Evolutionary conservation across 2,888 invertebrate genomes (phyloP).

Genomic region (Drosophila testacea): DNA sequence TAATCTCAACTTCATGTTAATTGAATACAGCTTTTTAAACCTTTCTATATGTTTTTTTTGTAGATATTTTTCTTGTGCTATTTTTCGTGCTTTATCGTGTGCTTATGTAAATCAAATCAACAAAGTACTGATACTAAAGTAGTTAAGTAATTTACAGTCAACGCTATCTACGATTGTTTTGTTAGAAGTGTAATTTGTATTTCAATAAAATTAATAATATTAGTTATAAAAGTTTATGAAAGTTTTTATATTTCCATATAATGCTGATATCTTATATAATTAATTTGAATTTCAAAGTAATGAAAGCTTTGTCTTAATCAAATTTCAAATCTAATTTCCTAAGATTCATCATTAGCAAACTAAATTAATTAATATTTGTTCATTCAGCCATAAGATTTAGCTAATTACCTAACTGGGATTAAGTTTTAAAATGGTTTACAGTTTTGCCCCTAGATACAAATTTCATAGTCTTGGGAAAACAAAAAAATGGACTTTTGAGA

Average conservation of each 20-base stretch:
- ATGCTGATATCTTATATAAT: too few species aligned
- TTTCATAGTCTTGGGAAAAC: background rate
- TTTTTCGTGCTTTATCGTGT: background rate
- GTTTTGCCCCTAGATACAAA: background rate
- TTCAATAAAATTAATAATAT: too few species aligned
- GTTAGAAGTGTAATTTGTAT: too few species aligned
- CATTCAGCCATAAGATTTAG: background rate
- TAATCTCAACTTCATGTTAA: background rate
- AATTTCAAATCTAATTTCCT: too few species aligned
- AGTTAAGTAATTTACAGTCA: background rate
- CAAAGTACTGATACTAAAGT: background rate
- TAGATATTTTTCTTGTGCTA: background rate
- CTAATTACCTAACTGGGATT: constrained; percentile 1
- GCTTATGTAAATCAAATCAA: background rate
- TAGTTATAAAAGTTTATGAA: too few species aligned
- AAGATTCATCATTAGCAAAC: too few species aligned
- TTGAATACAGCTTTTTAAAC: background rate
- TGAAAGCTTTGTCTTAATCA: too few species aligned
- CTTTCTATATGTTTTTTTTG: background rate
- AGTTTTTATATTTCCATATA: too few species aligned
- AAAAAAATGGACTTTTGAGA: background rate
- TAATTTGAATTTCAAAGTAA: too few species aligned
- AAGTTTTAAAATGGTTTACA: background rate
- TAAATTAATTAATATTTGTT: background rate
- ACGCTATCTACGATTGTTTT: background rate